A percentile compares a stretch with the other conserved stretches of the same genome.
These are phyloP conservation scores for Clarias laeviceps DNA, from an alignment of 2,797 vertebrate genomes.

Conservation along the genomic window DNA sequence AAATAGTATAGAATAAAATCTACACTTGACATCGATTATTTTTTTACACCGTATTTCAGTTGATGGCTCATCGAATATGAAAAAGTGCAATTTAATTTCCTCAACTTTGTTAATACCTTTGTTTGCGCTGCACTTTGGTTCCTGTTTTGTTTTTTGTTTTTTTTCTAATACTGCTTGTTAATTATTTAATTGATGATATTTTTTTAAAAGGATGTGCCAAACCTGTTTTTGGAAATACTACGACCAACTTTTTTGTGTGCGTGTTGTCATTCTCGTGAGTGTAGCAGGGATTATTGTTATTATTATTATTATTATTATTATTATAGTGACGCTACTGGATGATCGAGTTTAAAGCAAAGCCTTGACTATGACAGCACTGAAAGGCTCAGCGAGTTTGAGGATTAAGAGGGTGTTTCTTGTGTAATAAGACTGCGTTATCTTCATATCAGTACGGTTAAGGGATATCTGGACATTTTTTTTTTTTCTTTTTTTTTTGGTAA, in stretches of 20 bases:
- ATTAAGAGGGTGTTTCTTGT: constrained; percentile 56
- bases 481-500: constrained; percentile 14
- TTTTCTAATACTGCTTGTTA: constrained; percentile 45
- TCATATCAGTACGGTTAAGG: constrained; percentile 41
- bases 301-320: constrained; percentile 4
- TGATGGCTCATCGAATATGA: constrained; percentile 62
- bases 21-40: constrained; percentile 48
- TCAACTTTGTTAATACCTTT: constrained; percentile 71
- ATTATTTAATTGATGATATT: constrained; percentile 57
- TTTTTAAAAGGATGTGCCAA: constrained; percentile 79
- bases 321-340: constrained; percentile 49
- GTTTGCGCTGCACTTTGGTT: constrained; percentile 76
- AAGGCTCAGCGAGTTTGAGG: constrained; percentile 54
- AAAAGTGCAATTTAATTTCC: constrained; percentile 81
- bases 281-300: constrained; percentile 67
- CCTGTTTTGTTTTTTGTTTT: constrained; percentile 56
- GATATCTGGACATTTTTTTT: constrained; percentile 21
- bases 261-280: constrained; percentile 64
- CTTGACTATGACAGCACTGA: constrained; percentile 31
- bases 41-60: constrained; percentile 67
- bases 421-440: constrained; percentile 44
- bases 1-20: constrained; percentile 40
- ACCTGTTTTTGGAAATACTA: constrained; percentile 71
- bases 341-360: constrained; percentile 55
- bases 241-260: constrained; percentile 59